Base-by-base conservation (phyloP, 2,888 invertebrate species). In the Agriotes lineatus region DNA sequence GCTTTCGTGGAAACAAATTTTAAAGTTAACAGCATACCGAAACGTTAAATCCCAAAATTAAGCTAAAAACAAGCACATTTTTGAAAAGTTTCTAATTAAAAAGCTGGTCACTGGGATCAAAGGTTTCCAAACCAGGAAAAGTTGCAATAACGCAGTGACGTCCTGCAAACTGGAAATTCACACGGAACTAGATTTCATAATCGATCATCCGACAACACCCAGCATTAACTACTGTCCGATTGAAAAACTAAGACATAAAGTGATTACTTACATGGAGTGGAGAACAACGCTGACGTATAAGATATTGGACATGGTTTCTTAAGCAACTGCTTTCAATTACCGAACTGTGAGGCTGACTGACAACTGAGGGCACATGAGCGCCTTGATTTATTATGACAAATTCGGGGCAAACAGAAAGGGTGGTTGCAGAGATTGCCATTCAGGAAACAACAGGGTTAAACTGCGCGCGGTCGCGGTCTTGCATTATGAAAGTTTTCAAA, bases 401-500 rank as follows among this genome's bases (percentile, higher is more conserved):
- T 52, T 10, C 54, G 63, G 12, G 25, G 30, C 25, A 52, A 33
- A 33, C 52, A 33, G 52, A 22, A 66, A 50, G 56, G 45, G 63
- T 67, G 25, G 57, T 59, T 58, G 48, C 57, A 37, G 68, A 63
- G 68, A 64, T 64, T 68, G 30, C 67, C 50, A 56, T 62, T 57
- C 61, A 67, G 65, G 69, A 71, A 69, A 69, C 71, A 69, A 64
- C 68, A 61, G 58, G 50, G 65, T 70, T 67, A 70, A 74, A 74
- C 73, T 73, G 73, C 72, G 73, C 74, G 75, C 68, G 73, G 64
- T 68, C 69, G 74, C 61, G 72, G 63, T 69, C 69, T 69, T 70
- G 45, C 50, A 58, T 66, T 66, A 69, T 33, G 67, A 67, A 72
- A 72, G 67, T 72, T 75, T 75, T 75, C 75, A 75, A 75, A 75